Evolutionary conservation across 2,113 vertebrate genomes (phyloP), one percentile per base, ranked within the genome.

Genomic region (Osmerus eperlanus): DNA sequence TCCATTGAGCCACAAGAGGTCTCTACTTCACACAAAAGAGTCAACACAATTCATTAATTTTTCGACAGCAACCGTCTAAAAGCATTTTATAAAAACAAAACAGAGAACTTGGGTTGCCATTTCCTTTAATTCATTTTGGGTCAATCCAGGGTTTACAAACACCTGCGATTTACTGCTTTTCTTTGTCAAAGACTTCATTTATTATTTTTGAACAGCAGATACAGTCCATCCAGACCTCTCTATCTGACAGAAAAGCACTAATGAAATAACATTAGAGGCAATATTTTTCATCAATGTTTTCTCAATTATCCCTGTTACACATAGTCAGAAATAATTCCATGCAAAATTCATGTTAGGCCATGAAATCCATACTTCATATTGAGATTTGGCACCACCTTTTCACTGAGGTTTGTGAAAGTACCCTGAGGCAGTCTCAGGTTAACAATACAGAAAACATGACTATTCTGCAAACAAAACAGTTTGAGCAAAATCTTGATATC

Each of bases 131-230:
- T 84, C 62, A 83, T 85, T 25, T 89, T 78, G 66, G 84, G 88
- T 82, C 79, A 52, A 18, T 28, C 78, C 72, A 79, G 77, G 77
- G 84, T 83, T 87, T 89, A 86, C 89, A 87, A 90, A 89, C 88
- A 85, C 84, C 81, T 88, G 78, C 83, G 78, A 81, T 86, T 64
- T 41, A 11, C 15, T 28, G 23, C 23, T 62, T 62, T 62, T 62
- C 5, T 15, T 62, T 29, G 29, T 64, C 18, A 64, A 64, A 80
- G 63, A 53, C 28, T 83, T 74, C 78, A 79, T 70, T 84, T 74
- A 72, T 89, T 86, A 89, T 76, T 86, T 86, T 76, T 85, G 87
- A 84, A 92, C 87, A 90, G 81, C 81, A 89, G 85, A 85, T 86
- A 85, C 67, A 73, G 56, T 83, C 78, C 68, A 82, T 82, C 83